Evolutionary conservation across 2,797 vertebrate genomes (phyloP), one percentile per base, ranked within the genome.

Genomic region (Xyrichtys novacula): DNA sequence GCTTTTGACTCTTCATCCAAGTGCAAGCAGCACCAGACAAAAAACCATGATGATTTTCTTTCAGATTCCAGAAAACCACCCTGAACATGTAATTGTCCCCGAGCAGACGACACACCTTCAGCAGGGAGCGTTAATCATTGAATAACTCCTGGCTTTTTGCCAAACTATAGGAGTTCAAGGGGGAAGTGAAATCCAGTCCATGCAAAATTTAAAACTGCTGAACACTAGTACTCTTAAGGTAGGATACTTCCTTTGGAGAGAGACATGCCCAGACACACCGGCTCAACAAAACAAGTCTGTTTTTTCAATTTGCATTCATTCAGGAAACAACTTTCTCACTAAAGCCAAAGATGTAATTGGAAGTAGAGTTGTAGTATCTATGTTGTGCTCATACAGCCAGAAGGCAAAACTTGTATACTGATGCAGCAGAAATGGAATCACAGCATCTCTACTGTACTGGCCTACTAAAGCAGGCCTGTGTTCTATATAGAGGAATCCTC

Each of bases 391-490:
- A 53, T 58, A 49, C 40, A 83, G 66, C 76, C 53, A 49, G 42
- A 65, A 19, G 42, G 42, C 54, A 25, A 84, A 64, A 71, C 62
- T 46, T 78, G 34, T 48, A 22, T 29, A 77, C 72, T 66, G 71
- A 81, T 44, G 64, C 71, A 77, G 76, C 77, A 84, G 78, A 39
- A 32, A 46, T 46, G 57, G 38, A 48, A 81, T 53, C 76, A 59
- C 65, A 78, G 60, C 61, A 63, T 58, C 70, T 66, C 43, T 56
- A 58, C 32, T 12, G 14, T 11, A 1, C 32, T 61, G 63, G 15
- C 70, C 71, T 63, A 66, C 31, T 74, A 67, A 80, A 59, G 19
- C 22, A 22, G 6, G 46, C 46, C 38, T 62, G 16, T 19, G 48
- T n/a, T 7, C 54, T 43, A 55, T 7, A 20, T 53, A 54, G n/a